Evolutionary conservation across 1,140 invertebrate species (phyloP), one percentile per base, ranked within the genome.

Genomic region (Cherax quadricarinatus): DNA sequence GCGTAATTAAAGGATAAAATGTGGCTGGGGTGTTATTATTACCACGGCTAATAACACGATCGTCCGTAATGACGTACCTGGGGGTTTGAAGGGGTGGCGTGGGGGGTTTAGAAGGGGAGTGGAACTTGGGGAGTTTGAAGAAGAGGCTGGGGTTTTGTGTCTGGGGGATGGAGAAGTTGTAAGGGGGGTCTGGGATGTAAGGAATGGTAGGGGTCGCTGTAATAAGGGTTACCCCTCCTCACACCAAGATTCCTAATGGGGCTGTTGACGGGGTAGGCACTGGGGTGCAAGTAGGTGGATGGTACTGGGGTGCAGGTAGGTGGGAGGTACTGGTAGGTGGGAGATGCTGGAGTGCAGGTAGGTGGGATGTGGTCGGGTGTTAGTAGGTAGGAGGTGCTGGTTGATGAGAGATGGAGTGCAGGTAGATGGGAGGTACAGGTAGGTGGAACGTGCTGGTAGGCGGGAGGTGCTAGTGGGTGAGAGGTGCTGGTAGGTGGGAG

Each of bases 1-100:
- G 84, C 84, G 82, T 91, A 91, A 87, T 91, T 91, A 91, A 91
- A 86, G 89, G 89, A 82, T 87, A 91, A 91, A 91, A 91, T 91
- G 84, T 91, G 89, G 84, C 89, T 86, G 83, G 83, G 89, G 89
- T 41, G 30, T 86, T 91, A 87, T 91, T 91, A 87, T 87, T 86
- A 87, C 78, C 75, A 86, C 60, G 83, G 89, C 89, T 91, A 91
- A 91, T 91, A 86, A 91, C 89, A 53, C 84, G 75, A 81, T 86
- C 73, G 84, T 24, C 84, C 51, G 84, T 91, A 86, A 86, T 82
- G 75, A 86, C 30, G 18, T 78, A 24, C 21, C 73, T 57, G 70
- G 48, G 30, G 73, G 57, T n/a, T 41, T 41, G 60, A 57, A 21
- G 60, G 49, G 53, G 21, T 70, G 73, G 51, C 30, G 66, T 41